A percentile compares a stretch with the other conserved stretches of the same genome.
phyloP scores from a whole-genome alignment of 2,797 vertebrate genomes.

The Sebastes cheni region DNA sequence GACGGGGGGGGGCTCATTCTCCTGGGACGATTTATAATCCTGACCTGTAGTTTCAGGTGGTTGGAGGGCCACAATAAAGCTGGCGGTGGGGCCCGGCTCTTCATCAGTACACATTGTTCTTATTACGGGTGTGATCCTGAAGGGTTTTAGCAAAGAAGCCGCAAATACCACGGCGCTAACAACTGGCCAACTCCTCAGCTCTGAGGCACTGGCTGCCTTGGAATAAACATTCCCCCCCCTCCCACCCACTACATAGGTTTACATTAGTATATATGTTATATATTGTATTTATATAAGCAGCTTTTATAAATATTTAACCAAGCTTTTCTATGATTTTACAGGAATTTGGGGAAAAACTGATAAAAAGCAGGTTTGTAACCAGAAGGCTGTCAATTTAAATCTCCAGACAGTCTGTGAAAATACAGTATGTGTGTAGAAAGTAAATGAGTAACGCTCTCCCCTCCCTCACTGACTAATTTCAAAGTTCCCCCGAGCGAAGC shows the following conservation, averaged over 20 bases:
- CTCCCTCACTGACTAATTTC: constrained; percentile 35
- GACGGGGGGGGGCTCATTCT: constrained; percentile 27
- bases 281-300: neutral
- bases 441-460: constrained; percentile 19
- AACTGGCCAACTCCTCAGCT: constrained; percentile 15
- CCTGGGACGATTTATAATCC: constrained; percentile 64
- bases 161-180: constrained; percentile 29
- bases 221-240: constrained; percentile 28
- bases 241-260: neutral
- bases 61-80: constrained; percentile 28
- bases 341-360: constrained; percentile 9
- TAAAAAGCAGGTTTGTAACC: constrained; percentile 33
- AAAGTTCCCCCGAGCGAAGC: constrained; percentile 37
- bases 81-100: constrained; percentile 11
- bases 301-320: constrained; percentile 31
- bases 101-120: constrained; percentile 61
- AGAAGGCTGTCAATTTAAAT: constrained; percentile 43
- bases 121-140: constrained; percentile 61
- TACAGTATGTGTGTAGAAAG: constrained; percentile 38
- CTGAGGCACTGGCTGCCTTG: neutral
- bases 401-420: constrained; percentile 41
- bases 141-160: constrained; percentile 36
- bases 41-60: constrained; percentile 79
- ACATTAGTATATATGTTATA: neutral
- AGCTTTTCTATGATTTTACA: constrained; percentile 3